These are phyloP conservation scores for Gavialis gangeticus DNA, from an alignment of 2,113 vertebrate species.

Conservation along the genomic window DNA sequence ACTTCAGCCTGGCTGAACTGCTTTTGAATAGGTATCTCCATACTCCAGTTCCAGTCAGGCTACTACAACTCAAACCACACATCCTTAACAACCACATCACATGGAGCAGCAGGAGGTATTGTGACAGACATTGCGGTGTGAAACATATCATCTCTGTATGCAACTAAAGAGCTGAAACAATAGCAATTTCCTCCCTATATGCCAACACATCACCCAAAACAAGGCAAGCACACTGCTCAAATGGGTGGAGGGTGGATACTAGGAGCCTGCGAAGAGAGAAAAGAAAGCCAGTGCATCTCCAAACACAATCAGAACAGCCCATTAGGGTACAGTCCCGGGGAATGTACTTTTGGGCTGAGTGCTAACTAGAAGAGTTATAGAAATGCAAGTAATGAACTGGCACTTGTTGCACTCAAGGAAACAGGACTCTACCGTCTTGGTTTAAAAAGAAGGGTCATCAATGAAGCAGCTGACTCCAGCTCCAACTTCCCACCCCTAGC, in stretches of 20 bases:
- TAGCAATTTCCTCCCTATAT: neutral
- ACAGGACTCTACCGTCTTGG: neutral
- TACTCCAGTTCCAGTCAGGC: too few relatives aligned
- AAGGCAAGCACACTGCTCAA: neutral
- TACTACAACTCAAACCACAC: too few relatives aligned
- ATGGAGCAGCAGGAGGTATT: too few relatives aligned
- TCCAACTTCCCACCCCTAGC: neutral
- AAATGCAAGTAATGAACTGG: rapidly evolving
- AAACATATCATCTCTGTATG: too few relatives aligned
- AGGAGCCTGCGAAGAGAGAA: neutral
- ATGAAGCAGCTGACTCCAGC: neutral
- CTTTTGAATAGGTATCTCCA: too few relatives aligned
- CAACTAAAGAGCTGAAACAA: neutral
- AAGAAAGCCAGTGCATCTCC: rapidly evolving
- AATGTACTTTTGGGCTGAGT: neutral
- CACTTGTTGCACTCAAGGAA: too few relatives aligned
- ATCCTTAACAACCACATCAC: too few relatives aligned
- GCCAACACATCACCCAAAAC: neutral
- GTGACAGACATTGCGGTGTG: too few relatives aligned
- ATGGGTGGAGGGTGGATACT: neutral
- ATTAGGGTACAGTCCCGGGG: too few relatives aligned
- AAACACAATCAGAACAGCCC: neutral
- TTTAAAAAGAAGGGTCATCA: too few relatives aligned
- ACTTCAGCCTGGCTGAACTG: too few relatives aligned
- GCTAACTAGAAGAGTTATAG: neutral